Evolutionary conservation across 2,888 invertebrate genomes (phyloP), one percentile per base, ranked within the genome.

Genomic region (Gortyna flavago): DNA sequence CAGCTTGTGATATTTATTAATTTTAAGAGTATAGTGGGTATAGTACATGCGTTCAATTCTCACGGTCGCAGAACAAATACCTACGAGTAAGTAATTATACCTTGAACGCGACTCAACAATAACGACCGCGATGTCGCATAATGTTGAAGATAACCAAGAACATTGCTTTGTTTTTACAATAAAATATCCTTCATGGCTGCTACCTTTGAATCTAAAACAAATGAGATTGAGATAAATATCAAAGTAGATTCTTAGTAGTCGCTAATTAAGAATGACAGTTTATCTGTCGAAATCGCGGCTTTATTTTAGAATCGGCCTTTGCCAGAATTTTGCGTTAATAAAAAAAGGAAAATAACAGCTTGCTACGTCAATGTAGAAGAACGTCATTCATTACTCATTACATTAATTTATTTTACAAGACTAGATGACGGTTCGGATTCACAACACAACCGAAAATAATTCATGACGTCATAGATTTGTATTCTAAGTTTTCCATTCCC

Each of bases 401-500:
- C 48, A 75, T 21, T 41, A 54, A 65, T 65, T 59, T 29, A 44
- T 66, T 74, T 35, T 66, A 77, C 71, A 75, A 64, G 66, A 61
- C 66, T 70, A 69, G 38, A 75, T 86, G 87, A 88, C 86, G 86
- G 65, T 86, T 80, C 48, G 25, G 66, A 89, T 86, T 83, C 70
- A 78, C 59, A 38, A 76, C 72, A 81, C 54, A 38, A 76, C 62
- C 77, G 29, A 86, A 89, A 87, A 88, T 88, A 89, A 75, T 70
- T 64, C 70, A 73, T 81, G 72, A 79, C 89, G 85, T 89, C 88
- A 89, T 85, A 82, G 25, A 86, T 87, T 87, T 81, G 83, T 86
- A 87, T 88, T 84, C 83, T 88, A 87, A 88, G 87, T 88, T 90
- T 89, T 89, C 89, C 85, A 86, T 89, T 85, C 84, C 85, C 74